Base-by-base conservation (phyloP, 2,113 vertebrate species). In the Bambusicola thoracicus region DNA sequence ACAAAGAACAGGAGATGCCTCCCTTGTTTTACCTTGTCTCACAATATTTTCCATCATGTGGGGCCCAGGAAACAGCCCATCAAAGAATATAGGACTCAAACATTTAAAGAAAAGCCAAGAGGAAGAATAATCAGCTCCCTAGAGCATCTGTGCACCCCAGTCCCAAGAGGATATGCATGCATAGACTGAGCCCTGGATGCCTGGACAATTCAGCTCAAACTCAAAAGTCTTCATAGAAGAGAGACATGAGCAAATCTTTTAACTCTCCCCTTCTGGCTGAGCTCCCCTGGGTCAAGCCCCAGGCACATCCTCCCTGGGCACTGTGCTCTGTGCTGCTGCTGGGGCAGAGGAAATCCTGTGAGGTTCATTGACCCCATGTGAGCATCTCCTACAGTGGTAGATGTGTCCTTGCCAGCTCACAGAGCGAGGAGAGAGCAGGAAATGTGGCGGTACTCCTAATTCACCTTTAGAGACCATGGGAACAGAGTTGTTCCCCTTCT, bases 331-430 rank as follows among this genome's bases (percentile, higher is more conserved):
- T 25, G 61, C 38, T 63, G 61, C 25, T 40, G 38, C 25, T 72
- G 87, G 11, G 19, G 22, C 24, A 83, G 73, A 36, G 73, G 29
- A 83, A 89, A 53, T 5, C 25, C 68, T 40, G 58, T 19, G 59
- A 36, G 34, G 21, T 73, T 61, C 6, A 34, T 21, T 30, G 44
- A 41, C 41, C 77, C 49, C 61, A 5, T 3, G 18, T 6, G 36
- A 88, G 25, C 55, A 53, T 56, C 91, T 89, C 76, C 72, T 38
- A 25, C 17, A 0, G 4, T 36, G 9, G 32, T 3, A 87, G 56
- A 49, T 0, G 1, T 53, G 66, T 6, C 38, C 65, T 27, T 41
- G 55, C 8, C 48, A 49, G 68, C 36, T 73, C 2, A 0, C 59
- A 69, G 43, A 49, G 32, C 0, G 2, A 21, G 3, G 21, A 68